Evolutionary conservation across 2,113 vertebrate species (phyloP).

Genomic region (Ia io): DNA sequence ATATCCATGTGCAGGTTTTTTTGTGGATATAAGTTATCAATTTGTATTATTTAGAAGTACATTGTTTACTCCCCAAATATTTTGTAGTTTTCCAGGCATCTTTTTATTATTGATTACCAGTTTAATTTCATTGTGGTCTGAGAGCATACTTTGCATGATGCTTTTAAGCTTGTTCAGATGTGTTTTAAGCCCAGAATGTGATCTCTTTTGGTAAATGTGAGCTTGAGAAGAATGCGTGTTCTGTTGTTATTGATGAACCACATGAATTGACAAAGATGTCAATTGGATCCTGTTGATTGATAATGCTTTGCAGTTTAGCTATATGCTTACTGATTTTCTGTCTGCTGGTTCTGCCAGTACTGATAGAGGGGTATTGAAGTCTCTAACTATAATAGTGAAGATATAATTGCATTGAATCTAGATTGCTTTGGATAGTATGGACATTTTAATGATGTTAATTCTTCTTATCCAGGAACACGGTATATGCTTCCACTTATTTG

Average conservation of each 20-base stretch:
- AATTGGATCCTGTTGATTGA: background rate
- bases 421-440: background rate
- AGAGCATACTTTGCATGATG: background rate
- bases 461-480: background rate
- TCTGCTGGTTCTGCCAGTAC: background rate
- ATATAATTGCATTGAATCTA: background rate
- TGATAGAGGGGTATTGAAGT: background rate
- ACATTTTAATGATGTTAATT: background rate
- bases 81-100: background rate
- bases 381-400: background rate
- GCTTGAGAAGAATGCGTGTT: background rate
- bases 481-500: background rate
- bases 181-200: background rate
- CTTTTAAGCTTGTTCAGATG: background rate
- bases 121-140: conserved; percentile 9
- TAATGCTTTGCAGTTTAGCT: background rate
- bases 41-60: background rate
- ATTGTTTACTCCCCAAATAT: background rate
- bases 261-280: background rate
- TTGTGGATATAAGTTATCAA: background rate
- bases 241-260: background rate
- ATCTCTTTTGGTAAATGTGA: background rate
- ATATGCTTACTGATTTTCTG: background rate
- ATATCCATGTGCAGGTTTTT: background rate
- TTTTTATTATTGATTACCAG: background rate